Evolutionary conservation across 2,797 vertebrate species (phyloP).

Genomic region (Sciurus carolinensis): DNA sequence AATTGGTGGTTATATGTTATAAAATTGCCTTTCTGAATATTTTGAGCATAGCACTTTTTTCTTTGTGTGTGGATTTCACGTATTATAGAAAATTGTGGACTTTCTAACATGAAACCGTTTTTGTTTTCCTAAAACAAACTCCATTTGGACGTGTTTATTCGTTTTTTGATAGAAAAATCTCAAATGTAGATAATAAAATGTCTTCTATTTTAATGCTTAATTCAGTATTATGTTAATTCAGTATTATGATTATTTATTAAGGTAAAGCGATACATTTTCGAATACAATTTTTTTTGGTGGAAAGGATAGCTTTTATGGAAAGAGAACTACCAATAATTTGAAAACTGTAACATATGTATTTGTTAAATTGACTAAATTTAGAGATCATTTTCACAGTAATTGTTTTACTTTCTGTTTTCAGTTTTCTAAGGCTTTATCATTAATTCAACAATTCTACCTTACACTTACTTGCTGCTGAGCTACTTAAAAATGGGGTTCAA

Average conservation of each 20-base stretch:
- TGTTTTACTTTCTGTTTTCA: not conserved
- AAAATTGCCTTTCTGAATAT: conserved; percentile 19
- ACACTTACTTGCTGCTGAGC: not conserved
- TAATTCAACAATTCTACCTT: not conserved
- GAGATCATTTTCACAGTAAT: not conserved
- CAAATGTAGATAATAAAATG: not conserved
- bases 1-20: not conserved
- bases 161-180: not conserved
- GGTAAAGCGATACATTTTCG: not conserved
- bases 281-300: not conserved
- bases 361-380: not conserved
- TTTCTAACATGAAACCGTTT: not conserved
- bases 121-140: conserved; percentile 22
- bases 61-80: not conserved
- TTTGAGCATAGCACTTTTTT: conserved; percentile 28
- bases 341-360: conserved; percentile 24
- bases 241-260: not conserved
- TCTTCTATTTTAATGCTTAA: not conserved
- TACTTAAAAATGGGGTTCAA: not conserved
- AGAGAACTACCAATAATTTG: not conserved
- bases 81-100: not conserved
- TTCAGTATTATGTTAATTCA: not conserved
- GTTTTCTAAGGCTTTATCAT: not conserved
- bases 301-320: not conserved
- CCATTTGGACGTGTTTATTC: not conserved